Percentiles rank a stretch among this genome's conserved stretches.
phyloP scores from a whole-genome alignment of 2,113 vertebrate genomes.

The Grammomys dolichurus region DNA sequence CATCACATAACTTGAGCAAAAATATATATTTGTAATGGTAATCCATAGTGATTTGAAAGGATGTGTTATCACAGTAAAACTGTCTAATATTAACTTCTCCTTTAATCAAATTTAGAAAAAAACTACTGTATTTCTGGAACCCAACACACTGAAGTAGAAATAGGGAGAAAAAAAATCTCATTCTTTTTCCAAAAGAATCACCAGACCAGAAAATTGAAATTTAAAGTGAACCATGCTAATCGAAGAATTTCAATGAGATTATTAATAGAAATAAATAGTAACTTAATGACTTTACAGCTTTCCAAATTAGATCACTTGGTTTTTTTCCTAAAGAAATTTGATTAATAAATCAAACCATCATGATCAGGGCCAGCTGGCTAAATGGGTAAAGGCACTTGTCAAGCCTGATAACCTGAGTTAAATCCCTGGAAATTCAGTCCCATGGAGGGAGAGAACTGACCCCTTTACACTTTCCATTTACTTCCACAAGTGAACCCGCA shows the following conservation, averaged over 20 bases:
- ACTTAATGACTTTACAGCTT: background rate
- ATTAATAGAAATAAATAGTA: conserved; percentile 33
- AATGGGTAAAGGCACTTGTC: background rate
- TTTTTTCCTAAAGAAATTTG: conserved; percentile 20
- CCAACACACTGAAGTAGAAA: background rate
- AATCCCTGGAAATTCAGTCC: background rate
- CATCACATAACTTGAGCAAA: background rate
- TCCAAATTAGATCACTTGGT: background rate
- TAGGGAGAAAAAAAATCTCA: background rate
- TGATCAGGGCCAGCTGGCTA: background rate
- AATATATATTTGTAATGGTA: conserved; percentile 12
- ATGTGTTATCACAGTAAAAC: background rate
- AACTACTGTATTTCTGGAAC: background rate
- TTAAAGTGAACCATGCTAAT: conserved; percentile 44
- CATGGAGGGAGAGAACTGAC: background rate
- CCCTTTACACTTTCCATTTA: background rate
- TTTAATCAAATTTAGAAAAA: background rate
- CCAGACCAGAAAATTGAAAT: conserved; percentile 47
- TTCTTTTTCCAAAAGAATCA: conserved; percentile 17
- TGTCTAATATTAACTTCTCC: background rate
- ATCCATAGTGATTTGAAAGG: background rate
- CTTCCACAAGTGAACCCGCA: background rate
- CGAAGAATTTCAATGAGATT: background rate
- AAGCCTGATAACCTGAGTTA: background rate
- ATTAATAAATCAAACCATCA: background rate